Evolutionary conservation across 2,113 vertebrate genomes (phyloP).

Genomic region (Xiphias gladius): DNA sequence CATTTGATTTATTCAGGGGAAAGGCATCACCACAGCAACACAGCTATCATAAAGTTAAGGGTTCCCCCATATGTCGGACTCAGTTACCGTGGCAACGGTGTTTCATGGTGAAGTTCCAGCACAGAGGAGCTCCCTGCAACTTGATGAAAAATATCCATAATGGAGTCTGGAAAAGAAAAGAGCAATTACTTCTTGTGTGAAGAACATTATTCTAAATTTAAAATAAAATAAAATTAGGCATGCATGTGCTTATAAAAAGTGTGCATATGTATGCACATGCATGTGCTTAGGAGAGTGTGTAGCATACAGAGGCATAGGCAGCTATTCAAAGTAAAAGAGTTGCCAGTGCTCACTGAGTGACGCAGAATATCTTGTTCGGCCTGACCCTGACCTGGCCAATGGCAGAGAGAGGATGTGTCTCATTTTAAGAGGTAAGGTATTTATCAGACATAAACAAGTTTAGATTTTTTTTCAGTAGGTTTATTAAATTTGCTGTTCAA

Average conservation of each 20-base stretch:
- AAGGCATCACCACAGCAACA: conserved; percentile 63
- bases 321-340: conserved; percentile 17
- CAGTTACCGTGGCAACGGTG: conserved; percentile 71
- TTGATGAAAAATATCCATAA: not conserved
- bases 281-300: not conserved
- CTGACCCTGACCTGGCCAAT: conserved; percentile 47
- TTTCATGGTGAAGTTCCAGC: conserved; percentile 53
- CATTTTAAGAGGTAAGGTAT: conserved; percentile 26
- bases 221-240: no score
- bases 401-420: conserved; percentile 30
- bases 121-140: conserved; percentile 49
- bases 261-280: conserved; percentile 16
- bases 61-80: conserved; percentile 50
- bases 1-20: conserved; percentile 6
- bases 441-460: conserved; percentile 23
- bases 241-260: conserved; percentile 15
- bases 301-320: conserved; percentile 24
- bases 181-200: not conserved
- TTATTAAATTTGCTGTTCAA: not conserved
- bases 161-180: not conserved
- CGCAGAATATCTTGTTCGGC: conserved; percentile 38
- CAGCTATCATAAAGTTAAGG: conserved; percentile 33
- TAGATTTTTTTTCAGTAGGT: not conserved
- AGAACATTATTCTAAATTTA: not conserved
- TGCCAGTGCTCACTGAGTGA: conserved; percentile 42